Percentiles rank a stretch among this genome's conserved stretches.
phyloP scores from a whole-genome alignment of 2,888 invertebrate genomes.

The Copidosoma aretas region DNA sequence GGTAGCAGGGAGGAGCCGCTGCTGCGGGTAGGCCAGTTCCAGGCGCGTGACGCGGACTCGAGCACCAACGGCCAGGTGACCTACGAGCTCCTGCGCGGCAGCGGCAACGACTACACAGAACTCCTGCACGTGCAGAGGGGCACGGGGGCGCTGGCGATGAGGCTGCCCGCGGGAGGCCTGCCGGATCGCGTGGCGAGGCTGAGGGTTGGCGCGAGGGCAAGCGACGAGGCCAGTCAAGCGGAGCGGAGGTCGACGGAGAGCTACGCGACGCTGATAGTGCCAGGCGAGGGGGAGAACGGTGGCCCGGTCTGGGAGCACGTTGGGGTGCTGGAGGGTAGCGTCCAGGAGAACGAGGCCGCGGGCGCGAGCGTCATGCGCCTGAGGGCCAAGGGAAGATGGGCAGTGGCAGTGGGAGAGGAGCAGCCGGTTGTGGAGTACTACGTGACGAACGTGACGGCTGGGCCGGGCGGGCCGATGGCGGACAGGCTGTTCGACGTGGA shows the following conservation, averaged over 20 bases:
- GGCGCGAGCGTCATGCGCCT: conserved; percentile 78
- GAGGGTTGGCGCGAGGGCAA: conserved; percentile 84
- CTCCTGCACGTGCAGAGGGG: conserved; percentile 82
- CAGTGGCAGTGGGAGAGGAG: conserved; percentile 62
- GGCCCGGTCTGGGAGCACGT: conserved; percentile 62
- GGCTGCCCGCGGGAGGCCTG: conserved; percentile 63
- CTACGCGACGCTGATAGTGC: conserved; percentile 80
- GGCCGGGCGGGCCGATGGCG: conserved; percentile 74
- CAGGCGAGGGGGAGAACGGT: conserved; percentile 52
- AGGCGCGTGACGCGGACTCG: conserved; percentile 87
- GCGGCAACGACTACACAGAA: conserved; percentile 72
- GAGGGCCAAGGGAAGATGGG: conserved; percentile 76
- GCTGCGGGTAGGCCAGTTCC: conserved; percentile 75
- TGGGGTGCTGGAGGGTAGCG: conserved; percentile 76
- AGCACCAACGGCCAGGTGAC: conserved; percentile 91
- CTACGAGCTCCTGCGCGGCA: conserved; percentile 77
- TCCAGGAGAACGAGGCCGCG: conserved; percentile 87
- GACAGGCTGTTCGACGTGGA: conserved; percentile 92
- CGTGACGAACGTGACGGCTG: conserved; percentile 82
- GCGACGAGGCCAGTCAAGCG: conserved; percentile 89
- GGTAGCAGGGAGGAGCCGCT: conserved; percentile 65
- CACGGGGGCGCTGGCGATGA: conserved; percentile 72
- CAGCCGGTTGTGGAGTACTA: conserved; percentile 79
- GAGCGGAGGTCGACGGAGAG: conserved; percentile 88
- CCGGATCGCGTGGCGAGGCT: conserved; percentile 73